Conservation (phyloP, 2,888 invertebrate genomes). For the Anticlea derivata region DNA sequence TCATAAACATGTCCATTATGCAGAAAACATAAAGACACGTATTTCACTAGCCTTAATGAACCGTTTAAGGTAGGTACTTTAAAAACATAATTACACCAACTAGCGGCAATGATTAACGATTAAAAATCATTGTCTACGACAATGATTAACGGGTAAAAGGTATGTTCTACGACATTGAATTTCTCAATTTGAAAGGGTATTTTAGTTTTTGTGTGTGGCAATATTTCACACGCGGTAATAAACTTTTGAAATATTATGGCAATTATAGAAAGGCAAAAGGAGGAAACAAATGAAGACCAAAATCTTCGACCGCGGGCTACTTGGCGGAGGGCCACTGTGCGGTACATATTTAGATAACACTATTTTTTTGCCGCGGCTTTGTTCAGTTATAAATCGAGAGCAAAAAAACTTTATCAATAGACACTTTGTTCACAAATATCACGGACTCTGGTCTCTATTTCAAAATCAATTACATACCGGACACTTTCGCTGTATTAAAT, state of each 20-base stretch:
- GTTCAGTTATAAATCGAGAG: too few species aligned
- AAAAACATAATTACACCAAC: conserved; percentile 23
- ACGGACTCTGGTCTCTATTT: too few species aligned
- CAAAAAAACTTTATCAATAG: too few species aligned
- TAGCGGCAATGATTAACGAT: conserved; percentile 23
- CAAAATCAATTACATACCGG: too few species aligned
- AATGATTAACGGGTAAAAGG: conserved; percentile 22
- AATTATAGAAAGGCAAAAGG: conserved; percentile 66
- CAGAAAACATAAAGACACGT: background rate
- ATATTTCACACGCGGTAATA: conserved; percentile 63
- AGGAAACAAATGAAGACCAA: conserved; percentile 65
- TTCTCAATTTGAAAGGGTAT: conserved; percentile 26
- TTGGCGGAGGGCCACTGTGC: conserved; percentile 76
- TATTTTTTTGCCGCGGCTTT: conserved; percentile 11
- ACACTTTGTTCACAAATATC: too few species aligned
- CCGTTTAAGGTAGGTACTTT: conserved; percentile 19
- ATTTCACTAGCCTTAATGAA: conserved; percentile 19
- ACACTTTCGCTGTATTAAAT: too few species aligned
- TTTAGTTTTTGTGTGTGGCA: conserved; percentile 36
- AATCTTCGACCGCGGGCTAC: conserved; percentile 62
- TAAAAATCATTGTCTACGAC: conserved; percentile 24
- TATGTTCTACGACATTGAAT: conserved; percentile 30
- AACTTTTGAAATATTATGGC: conserved; percentile 67
- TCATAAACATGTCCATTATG: conserved; percentile 9
- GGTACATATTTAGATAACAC: conserved; percentile 57